Base-by-base conservation (phyloP, 2,113 vertebrate genomes). In the cat (Felis catus) region DNA sequence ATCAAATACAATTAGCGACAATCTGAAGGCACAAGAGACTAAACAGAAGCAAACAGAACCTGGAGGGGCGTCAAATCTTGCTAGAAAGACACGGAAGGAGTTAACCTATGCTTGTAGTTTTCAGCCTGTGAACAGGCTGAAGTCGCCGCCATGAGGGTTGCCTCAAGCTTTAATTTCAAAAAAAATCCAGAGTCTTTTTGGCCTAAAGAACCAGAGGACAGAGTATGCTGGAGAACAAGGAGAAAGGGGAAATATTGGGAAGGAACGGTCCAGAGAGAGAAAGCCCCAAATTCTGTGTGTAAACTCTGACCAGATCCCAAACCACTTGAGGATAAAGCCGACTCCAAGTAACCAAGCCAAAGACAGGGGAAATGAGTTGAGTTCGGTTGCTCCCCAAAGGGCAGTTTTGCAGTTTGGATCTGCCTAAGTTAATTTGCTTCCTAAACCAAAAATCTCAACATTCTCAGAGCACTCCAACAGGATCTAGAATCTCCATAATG, bases 1-100 rank as follows among this genome's bases (percentile, higher is more conserved):
- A 89, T 27, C 89, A 68, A 95, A 39, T 9, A 55, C 15, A 88
- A 58, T 58, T 55, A 63, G 15, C 2, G n/a, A 19, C 66, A 70
- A 29, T 9, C 74, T 68, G 16, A 83, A 91, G 82, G 33, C 33
- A 74, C 0, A n/a, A 81, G 36, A 63, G n/a, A 71, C 1, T 71
- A 78, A 96, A 78, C 15, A 89, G 78, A 96, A 95, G 63, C 87
- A 85, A 29, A 74, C 25, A 53, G 58, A 90, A 41, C 41, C 36
- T 65, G 51, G 33, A 94, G 7, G 8, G 33, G 19, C 66, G 15
- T 80, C 41, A 81, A 48, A 85, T 81, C n/a, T 55, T 53, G 25
- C n/a, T 51, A 80, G 55, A 89, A 85, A 19, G 3, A n/a, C 63
- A 81, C 14, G 12, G 23, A 33, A 25, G 36, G 36, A 61, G 5